Conservation (phyloP, 2,797 vertebrate species). For the Stomatorhinus walkeri region DNA sequence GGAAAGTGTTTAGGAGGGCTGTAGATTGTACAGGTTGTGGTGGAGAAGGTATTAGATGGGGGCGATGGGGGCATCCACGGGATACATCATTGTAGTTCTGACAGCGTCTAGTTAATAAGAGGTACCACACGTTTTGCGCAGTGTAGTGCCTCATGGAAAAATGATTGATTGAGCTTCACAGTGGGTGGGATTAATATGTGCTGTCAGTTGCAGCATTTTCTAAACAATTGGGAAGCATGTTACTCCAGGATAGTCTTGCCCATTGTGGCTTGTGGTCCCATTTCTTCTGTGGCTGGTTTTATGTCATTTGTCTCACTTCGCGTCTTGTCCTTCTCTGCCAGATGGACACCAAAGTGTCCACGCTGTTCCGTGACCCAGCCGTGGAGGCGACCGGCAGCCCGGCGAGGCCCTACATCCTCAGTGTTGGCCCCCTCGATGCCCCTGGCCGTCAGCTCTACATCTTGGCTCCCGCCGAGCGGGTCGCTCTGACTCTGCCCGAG, state of each 20-base stretch:
- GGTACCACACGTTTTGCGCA: background rate
- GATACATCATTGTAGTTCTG: background rate
- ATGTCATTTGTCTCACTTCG: background rate
- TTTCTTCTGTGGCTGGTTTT: background rate
- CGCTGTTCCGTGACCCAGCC: constrained; percentile 19
- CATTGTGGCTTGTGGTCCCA: background rate
- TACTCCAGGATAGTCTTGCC: background rate
- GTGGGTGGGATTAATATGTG: background rate
- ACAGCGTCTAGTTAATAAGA: background rate
- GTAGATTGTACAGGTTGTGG: background rate
- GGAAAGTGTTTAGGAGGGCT: background rate
- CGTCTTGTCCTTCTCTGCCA: background rate
- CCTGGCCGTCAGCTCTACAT: constrained; percentile 27
- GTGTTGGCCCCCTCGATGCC: constrained; percentile 24
- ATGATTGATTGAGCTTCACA: background rate
- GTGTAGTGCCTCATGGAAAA: background rate
- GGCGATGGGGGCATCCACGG: background rate
- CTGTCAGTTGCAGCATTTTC: background rate
- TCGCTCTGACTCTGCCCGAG: constrained; percentile 20
- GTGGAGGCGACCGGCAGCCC: background rate
- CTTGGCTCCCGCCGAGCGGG: constrained; percentile 20
- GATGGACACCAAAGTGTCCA: constrained; percentile 26
- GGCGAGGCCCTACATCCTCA: constrained; percentile 23
- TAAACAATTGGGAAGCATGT: background rate
- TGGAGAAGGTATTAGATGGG: background rate